Percentiles rank a stretch among this genome's conserved stretches.
These are phyloP conservation scores for Sarcophaga bullata DNA, from an alignment of 1,140 invertebrate genomes.

Conservation along the genomic window DNA sequence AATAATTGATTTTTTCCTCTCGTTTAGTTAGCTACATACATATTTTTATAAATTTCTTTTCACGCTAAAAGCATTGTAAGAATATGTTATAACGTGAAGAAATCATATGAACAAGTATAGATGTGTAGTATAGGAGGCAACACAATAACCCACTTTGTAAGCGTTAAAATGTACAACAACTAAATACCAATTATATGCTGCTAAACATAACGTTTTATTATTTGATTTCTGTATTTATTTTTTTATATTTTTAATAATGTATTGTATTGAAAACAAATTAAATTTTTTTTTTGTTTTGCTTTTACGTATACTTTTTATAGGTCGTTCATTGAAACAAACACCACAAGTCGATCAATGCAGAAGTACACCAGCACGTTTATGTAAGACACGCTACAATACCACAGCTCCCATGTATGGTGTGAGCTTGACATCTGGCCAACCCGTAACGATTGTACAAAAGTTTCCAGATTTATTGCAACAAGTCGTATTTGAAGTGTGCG, in stretches of 20 bases:
- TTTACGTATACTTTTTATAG: constrained; percentile 47
- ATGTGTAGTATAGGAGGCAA: background rate
- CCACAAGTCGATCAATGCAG: constrained; percentile 65
- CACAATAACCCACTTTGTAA: constrained; percentile 15
- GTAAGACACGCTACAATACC: constrained; percentile 89
- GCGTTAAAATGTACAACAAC: constrained; percentile 17
- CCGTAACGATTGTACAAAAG: constrained; percentile 93
- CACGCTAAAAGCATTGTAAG: too few relatives aligned
- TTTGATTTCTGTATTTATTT: background rate
- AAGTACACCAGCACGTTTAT: constrained; percentile 79
- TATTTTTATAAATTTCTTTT: too few relatives aligned
- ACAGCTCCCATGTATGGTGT: constrained; percentile 94
- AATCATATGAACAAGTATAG: too few relatives aligned
- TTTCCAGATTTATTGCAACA: constrained; percentile 93
- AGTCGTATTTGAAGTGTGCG: constrained; percentile 90
- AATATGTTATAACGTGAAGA: too few relatives aligned
- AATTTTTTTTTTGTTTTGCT: constrained; percentile 30
- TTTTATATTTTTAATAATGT: background rate
- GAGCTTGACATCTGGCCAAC: constrained; percentile 88
- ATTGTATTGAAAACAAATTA: background rate
- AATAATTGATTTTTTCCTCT: too few relatives aligned
- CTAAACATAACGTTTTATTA: background rate
- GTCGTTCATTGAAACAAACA: constrained; percentile 57
- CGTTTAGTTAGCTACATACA: too few relatives aligned
- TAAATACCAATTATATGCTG: constrained; percentile 17